Evolutionary conservation across 1,140 invertebrate species (phyloP), one percentile per base, ranked within the genome.

Genomic region (Paralvinella palmiformis): DNA sequence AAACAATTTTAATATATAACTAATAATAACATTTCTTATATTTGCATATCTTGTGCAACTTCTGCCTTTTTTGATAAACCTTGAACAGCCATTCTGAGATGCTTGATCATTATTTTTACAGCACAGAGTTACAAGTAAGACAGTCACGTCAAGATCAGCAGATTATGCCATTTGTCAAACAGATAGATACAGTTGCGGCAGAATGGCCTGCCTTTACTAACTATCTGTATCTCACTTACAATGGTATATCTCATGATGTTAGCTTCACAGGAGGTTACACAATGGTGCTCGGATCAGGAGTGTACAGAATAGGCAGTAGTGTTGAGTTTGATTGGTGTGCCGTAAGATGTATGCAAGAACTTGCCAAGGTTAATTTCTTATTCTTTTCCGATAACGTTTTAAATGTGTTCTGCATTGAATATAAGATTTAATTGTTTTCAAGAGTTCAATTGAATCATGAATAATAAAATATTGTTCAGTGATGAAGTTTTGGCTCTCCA

Each of bases 251-350:
- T 24, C 89, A 97, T 79, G 97, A 99, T 76, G 79, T 99, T 7
- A 80, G 85, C 5, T 96, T 95, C 74, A 86, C 87, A 17, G 88
- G 88, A 5, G 86, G 87, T 22, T 87, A 88, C 69, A 88, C 86
- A 33, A 81, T 86, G 75, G 85, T 86, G 3, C 72, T 87, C 36
- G 86, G 97, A 17, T 99, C 96, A 20, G 97, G 97, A 1, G 97
- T 99, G 0, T 99, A 99, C 76, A 85, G 97, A 62, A 99, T 99
- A 68, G 97, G 97, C 3, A 96, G 93, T 72, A 98, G 94, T 1
- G 97, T 99, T 1, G 97, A 99, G 82, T 99, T 99, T 81, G 97
- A 99, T 82, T 99, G 95, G 91, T 99, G 96, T 79, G 95, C 96
- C 44, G 96, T 99, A 10, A 92, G 94, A 32, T 99, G 96, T 78